Percentiles rank a stretch among this genome's conserved stretches.
Evolutionary conservation across 2,888 invertebrate genomes (phyloP).

Genomic region (Cephus pulcher): DNA sequence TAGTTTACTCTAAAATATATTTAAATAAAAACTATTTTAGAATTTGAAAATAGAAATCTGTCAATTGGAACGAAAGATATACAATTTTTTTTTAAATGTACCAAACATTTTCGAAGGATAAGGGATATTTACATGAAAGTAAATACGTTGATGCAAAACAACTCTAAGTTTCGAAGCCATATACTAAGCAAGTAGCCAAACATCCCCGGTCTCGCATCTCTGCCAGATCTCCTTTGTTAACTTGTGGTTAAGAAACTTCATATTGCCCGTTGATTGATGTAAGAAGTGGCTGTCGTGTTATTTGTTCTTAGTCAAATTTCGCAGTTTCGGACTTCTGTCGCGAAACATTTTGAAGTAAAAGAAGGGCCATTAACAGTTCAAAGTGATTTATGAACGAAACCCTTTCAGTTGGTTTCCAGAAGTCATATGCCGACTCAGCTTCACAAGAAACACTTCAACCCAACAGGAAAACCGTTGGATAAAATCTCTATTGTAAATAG

Average conservation of each 20-base stretch:
- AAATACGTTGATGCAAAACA: no score
- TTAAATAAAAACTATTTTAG: no score
- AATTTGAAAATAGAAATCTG: no score
- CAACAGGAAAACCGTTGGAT: neutral
- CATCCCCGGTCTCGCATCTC: slow-evolving; percentile 5
- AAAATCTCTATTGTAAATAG: neutral
- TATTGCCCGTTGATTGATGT: slow-evolving; percentile 4
- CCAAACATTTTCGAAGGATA: no score
- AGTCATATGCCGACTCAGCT: slow-evolving; percentile 1
- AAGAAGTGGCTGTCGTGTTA: slow-evolving; percentile 11
- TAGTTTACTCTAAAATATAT: no score
- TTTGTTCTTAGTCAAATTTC: slow-evolving; percentile 8
- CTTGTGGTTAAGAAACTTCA: neutral
- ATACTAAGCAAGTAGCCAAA: neutral
- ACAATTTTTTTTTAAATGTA: no score
- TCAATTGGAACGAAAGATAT: no score
- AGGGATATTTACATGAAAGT: no score
- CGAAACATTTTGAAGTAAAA: slow-evolving; percentile 7
- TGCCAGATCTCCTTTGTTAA: slow-evolving; percentile 3
- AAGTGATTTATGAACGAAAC: slow-evolving; percentile 6
- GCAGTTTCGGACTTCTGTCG: slow-evolving; percentile 1
- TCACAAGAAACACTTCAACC: slow-evolving; percentile 10
- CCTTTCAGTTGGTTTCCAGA: neutral
- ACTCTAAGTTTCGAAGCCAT: neutral
- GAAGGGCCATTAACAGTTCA: slow-evolving; percentile 1